Evolutionary conservation across 2,888 invertebrate species (phyloP).

Genomic region (Hydriomena furcata): DNA sequence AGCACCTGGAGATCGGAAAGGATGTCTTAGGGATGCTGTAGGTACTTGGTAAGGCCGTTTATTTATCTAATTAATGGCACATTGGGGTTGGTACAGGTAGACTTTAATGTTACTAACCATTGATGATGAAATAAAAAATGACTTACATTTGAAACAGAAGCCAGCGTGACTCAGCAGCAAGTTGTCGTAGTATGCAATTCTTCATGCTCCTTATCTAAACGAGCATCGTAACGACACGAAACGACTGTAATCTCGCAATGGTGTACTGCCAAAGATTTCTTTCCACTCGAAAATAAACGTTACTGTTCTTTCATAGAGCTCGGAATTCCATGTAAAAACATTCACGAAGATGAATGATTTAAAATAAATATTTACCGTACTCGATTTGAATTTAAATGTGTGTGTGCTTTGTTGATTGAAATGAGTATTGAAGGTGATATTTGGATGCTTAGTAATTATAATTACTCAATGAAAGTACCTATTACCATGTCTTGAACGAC

Average conservation of each 20-base stretch:
- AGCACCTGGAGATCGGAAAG: no score
- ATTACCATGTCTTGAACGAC: not conserved
- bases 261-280: slow-evolving; percentile 45
- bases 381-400: slow-evolving; percentile 33
- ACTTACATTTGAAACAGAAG: slow-evolving; percentile 3
- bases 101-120: no score
- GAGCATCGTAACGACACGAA: slow-evolving; percentile 76
- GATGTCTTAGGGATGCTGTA: no score
- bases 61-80: no score
- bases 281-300: slow-evolving; percentile 46
- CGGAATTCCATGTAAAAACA: slow-evolving; percentile 30
- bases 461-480: not conserved
- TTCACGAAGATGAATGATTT: slow-evolving; percentile 47
- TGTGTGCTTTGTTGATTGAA: slow-evolving; percentile 15
- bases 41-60: no score
- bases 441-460: not conserved
- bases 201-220: slow-evolving; percentile 79
- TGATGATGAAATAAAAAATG: no score
- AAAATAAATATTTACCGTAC: slow-evolving; percentile 43
- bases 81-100: no score
- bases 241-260: slow-evolving; percentile 72
- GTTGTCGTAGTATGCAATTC: slow-evolving; percentile 72
- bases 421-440: slow-evolving; percentile 5
- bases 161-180: slow-evolving; percentile 45
- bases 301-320: slow-evolving; percentile 36